Evolutionary conservation across 1,140 invertebrate species (phyloP), one percentile per base, ranked within the genome.

Genomic region (Protaetia brevitarsis): DNA sequence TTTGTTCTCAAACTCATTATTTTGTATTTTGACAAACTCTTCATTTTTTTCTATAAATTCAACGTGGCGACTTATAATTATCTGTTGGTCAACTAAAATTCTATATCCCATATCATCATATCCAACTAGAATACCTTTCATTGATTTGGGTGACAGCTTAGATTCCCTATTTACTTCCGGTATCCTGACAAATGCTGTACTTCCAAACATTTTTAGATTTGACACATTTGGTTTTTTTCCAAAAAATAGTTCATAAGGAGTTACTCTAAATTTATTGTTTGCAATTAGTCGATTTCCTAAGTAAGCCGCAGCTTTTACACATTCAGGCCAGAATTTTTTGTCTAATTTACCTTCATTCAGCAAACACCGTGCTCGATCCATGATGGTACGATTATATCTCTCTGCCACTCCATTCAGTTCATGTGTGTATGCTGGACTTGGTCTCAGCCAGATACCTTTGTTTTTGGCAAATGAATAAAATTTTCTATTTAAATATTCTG

Each of bases 121-220:
- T 51, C 66, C 59, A 26, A 67, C 29, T 34, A 67, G 30, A 11
- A 58, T 31, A 10, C 56, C 63, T 41, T 59, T 56, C 70, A 73
- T 60, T 2, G 76, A 71, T 69, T 77, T 78, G 61, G 72, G 65
- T 69, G 77, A 71, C 72, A 71, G 75, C 71, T 78, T 76, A 69
- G 63, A 68, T 51, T 72, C 72, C 74, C 73, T 73, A 69, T 67
- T 60, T 58, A 61, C 64, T 68, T 77, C 74, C 29, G 74, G 75
- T 23, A 73, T 30, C 56, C 72, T 71, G 0, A 78, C 73, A 76
- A 71, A 77, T 45, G 74, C 74, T 72, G 64, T 74, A 71, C 70
- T 77, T 74, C 68, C 74, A 63, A 67, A 73, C 13, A 8, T 51
- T 51, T 51, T 51, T 16, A 51, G 10, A 51, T 51, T 51, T 16